Evolutionary conservation across 2,113 vertebrate species (phyloP), one percentile per base, ranked within the genome.

Genomic region (Microtus oregoni): DNA sequence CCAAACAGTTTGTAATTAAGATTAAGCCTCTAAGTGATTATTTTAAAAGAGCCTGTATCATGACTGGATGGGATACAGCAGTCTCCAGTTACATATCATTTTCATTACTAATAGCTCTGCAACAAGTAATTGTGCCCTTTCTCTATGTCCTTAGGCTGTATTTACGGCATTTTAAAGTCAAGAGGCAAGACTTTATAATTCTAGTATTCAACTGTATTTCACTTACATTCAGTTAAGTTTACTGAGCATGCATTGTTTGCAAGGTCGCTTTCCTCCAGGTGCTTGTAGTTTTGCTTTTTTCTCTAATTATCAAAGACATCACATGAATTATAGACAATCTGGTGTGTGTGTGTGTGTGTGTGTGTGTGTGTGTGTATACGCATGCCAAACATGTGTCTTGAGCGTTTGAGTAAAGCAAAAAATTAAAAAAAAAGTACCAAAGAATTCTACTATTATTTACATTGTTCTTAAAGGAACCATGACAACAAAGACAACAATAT

Each of bases 171-270:
- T 86, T 90, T 92, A 22, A 63, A 94, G 55, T 88, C 30, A 83
- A 90, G 52, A 44, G 52, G 75, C 44, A 94, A 96, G 19, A 0
- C 32, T 76, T 91, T 86, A 87, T 3, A 96, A 89, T 55, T 91
- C 73, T 85, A 50, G 5, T 89, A 92, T 82, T 89, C 15, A 95
- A 91, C 47, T 58, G 15, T 83, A 79, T 93, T 94, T 77, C 83
- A 76, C 78, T 89, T 94, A 28, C 85, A 35, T 90, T 92, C 77
- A 86, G 89, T 78, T 82, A 76, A 92, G 89, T 67, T 68, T 79
- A 76, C 28, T 89, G 32, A 94, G 24, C 77, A 63, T 86, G 50
- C 38, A 68, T 63, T 86, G 78, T 47, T 8, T 55, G 41, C 35
- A 58, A 89, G 15, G 26, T 76, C 50, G 22, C 47, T 75, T 88